Base-by-base conservation (phyloP, 2,797 vertebrate species). In the Xyrichtys novacula region DNA sequence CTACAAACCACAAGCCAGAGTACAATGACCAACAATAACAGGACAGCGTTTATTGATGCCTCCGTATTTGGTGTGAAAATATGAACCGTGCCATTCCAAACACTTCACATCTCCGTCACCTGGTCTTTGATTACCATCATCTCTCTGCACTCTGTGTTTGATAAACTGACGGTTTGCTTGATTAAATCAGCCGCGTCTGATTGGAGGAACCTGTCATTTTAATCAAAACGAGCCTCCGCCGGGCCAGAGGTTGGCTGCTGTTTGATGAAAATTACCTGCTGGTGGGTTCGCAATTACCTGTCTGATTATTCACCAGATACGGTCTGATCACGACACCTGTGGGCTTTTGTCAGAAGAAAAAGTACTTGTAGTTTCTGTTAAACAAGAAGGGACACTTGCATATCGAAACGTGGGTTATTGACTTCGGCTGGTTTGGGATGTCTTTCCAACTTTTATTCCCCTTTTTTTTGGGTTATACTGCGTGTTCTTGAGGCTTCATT, bases 101-200 rank as follows among this genome's bases (percentile, higher is more conserved):
- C 54, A 72, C 60, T 58, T 46, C 49, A 19, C 38, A 76, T 75
- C 28, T 7, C 31, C 4, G 7, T 71, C 74, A 77, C 62, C 78
- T 77, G 46, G 28, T 52, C 58, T 78, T 65, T 86, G 71, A 88
- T 85, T 87, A 70, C 54, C 64, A 61, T 50, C 80, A 22, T 71
- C 76, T 62, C 77, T 47, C 66, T 61, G 50, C 31, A 25, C 69
- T 54, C 63, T 57, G 44, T 53, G 72, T 71, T 80, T 85, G 85
- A 89, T 87, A 77, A 87, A 80, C 72, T 71, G 84, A 74, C 17
- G 38, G 64, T 59, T 61, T 69, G 61, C 73, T 70, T 88, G 86
- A 91, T 89, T 91, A 76, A 81, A 88, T 79, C 76, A 78, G 67
- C 74, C 61, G 68, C 6, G 70, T 53, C 66, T 90, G 89, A 90